Base-by-base conservation (phyloP, 2,888 invertebrate genomes). In the Tipula confusa region DNA sequence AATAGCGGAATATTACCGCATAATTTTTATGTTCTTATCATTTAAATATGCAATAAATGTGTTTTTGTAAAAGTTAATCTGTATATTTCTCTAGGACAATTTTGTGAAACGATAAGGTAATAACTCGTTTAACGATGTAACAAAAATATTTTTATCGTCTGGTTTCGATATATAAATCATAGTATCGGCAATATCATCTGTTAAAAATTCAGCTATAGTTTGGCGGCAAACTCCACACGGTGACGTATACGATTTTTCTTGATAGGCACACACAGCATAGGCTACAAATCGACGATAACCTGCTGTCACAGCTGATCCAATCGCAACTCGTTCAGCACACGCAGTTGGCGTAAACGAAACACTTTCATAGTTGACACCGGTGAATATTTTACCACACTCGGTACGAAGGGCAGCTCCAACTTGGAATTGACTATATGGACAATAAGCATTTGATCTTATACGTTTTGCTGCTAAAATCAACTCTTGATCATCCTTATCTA, bases 321-420 rank as follows among this genome's bases (percentile, higher is more conserved):
- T 90, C 0, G 97, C 97, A 0, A 93, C 92, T 79, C 96, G 91
- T 88, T 98, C 97, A 0, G 97, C 98, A 89, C 97, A 98, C 80
- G 95, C 92, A 0, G 92, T 88, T 0, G 94, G 92, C 0, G 95
- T 92, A 86, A 93, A 93, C 0, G 95, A 93, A 0, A 93, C 92
- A 88, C 96, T 98, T 89, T 98, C 98, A 15, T 98, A 93, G 87
- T 98, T 98, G 87, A 95, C 96, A 2, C 97, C 97, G 85, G 90
- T 91, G 29, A 92, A 90, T 84, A 93, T 90, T 0, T 89, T 90
- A 5, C 93, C 94, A 84, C 94, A 92, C 84, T 92, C 91, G 29
- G 94, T 93, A 80, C 93, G 90, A 18, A 97, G 88, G 0, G 95
- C 94, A 3, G 96, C 94, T 0, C 96, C 96, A 0, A 97, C 97